Conservation (phyloP, 2,797 vertebrate species). For the Coendou prehensilis region DNA sequence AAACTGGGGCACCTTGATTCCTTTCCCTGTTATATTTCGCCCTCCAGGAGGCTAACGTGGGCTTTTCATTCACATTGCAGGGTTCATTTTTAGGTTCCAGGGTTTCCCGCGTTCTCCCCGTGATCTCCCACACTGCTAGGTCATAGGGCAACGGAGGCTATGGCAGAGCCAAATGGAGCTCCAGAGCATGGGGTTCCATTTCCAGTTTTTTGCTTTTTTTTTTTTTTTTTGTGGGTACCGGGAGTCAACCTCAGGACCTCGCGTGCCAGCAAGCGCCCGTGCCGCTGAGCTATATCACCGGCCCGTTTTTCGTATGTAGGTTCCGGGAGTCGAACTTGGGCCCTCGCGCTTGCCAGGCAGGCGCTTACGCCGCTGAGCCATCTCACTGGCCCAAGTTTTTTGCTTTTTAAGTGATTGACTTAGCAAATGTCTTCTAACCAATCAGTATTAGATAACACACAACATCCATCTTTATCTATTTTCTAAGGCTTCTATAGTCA, state of each 20-base stretch:
- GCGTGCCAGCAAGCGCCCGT: too few species aligned
- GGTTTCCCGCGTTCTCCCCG: background rate
- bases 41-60: background rate
- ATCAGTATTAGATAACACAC: background rate
- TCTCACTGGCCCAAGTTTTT: too few species aligned
- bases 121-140: background rate
- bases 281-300: too few species aligned
- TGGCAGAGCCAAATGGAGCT: background rate
- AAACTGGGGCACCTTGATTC: background rate
- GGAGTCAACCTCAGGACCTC: too few species aligned
- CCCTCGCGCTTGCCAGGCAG: too few species aligned
- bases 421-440: background rate
- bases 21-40: background rate
- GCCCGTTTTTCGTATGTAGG: too few species aligned
- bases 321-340: too few species aligned
- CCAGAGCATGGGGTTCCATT: background rate
- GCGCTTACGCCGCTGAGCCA: too few species aligned
- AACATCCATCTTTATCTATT: background rate
- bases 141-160: background rate
- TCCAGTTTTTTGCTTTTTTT: background rate
- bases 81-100: background rate
- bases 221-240: too few species aligned
- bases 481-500: background rate
- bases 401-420: background rate
- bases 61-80: background rate